Conservation (phyloP, 2,888 invertebrate genomes). For the Brachypterus glaber region DNA sequence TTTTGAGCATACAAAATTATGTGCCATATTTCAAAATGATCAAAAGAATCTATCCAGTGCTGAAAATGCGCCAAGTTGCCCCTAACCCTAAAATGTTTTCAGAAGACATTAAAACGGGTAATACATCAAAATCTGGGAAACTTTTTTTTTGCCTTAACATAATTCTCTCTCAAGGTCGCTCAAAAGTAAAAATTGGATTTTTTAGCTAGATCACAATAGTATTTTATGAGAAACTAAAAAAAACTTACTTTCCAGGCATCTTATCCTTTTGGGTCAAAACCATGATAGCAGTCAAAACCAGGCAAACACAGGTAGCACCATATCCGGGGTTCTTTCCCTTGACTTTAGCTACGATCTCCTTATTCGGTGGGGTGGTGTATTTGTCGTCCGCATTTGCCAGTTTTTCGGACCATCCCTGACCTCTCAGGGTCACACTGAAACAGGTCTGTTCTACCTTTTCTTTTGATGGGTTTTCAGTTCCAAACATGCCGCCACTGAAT, state of each 20-base stretch:
- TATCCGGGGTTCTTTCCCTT: constrained; percentile 68
- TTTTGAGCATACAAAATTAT: no score
- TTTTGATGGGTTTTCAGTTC: constrained; percentile 56
- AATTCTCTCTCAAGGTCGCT: no score
- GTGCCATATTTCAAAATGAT: no score
- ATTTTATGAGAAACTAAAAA: no score
- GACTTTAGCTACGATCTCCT: constrained; percentile 57
- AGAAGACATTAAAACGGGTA: no score
- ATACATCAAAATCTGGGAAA: no score
- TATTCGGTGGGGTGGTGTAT: constrained; percentile 51
- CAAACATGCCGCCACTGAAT: constrained; percentile 48
- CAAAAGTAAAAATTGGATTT: no score
- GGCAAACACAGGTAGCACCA: constrained; percentile 64
- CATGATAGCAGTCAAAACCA: constrained; percentile 64
- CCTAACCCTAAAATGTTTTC: no score
- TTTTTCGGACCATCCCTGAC: constrained; percentile 68
- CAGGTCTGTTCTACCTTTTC: constrained; percentile 49
- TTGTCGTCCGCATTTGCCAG: constrained; percentile 47
- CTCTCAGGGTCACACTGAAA: constrained; percentile 63
- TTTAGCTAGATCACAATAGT: no score
- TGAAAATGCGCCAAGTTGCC: no score
- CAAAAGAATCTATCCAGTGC: no score
- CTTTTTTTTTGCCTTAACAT: no score
- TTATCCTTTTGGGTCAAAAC: constrained; percentile 65
- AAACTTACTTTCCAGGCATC: constrained; percentile 17